Conservation (phyloP, 2,797 vertebrate species). For the Lacerta viridis region DNA sequence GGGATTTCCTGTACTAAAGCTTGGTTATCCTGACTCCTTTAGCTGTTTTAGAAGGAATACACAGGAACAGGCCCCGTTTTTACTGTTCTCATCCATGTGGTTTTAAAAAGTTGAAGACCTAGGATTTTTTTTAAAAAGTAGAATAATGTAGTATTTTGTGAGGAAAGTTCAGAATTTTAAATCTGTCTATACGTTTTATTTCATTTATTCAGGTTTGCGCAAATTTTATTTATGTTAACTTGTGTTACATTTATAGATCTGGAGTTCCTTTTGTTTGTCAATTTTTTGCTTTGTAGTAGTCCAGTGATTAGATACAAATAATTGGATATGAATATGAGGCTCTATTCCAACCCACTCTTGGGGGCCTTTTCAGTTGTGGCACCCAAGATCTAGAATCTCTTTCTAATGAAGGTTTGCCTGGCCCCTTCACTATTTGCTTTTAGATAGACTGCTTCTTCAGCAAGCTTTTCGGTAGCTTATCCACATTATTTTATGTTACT, state of each 20-base stretch:
- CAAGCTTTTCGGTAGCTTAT: not conserved
- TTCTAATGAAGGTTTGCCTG: too few species aligned
- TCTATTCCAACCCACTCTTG: too few species aligned
- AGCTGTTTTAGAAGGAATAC: not conserved
- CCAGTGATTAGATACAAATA: not conserved
- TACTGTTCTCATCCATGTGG: too few species aligned
- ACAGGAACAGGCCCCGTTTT: too few species aligned
- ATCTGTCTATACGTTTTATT: not conserved
- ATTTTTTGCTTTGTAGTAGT: not conserved
- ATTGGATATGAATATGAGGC: not conserved
- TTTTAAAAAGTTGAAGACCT: not conserved
- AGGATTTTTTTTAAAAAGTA: not conserved
- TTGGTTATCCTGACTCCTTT: not conserved
- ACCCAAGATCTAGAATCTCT: not conserved
- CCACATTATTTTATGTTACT: not conserved
- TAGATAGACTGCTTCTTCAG: not conserved
- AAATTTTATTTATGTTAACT: not conserved
- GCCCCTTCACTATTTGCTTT: not conserved
- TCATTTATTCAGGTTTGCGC: not conserved
- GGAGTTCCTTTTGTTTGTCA: not conserved
- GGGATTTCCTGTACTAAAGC: not conserved
- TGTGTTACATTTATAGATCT: not conserved
- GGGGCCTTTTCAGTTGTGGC: not conserved
- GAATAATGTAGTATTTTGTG: not conserved
- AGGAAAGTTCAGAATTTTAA: not conserved